phyloP scores from a whole-genome alignment of 2,113 vertebrate species.

The Taurulus bubalis region DNA sequence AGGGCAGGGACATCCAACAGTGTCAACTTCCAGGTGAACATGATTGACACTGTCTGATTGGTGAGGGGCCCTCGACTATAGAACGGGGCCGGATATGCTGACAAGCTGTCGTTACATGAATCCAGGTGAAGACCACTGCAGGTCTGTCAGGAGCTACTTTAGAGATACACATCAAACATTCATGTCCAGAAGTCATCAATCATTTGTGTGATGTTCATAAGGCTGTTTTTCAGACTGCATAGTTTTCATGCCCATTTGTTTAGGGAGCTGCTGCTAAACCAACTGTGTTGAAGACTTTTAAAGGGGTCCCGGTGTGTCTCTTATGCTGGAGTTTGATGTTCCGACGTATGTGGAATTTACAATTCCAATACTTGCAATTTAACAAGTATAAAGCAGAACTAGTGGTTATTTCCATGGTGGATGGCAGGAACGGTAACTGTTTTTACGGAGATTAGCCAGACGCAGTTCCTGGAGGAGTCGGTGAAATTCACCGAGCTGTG shows the following conservation, averaged over 20 bases:
- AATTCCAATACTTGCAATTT: too few species aligned
- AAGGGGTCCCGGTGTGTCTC: conserved; percentile 1
- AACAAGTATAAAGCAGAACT: too few species aligned
- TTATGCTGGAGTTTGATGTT: too few species aligned
- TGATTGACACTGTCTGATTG: conserved; percentile 54
- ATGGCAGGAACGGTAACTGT: too few species aligned
- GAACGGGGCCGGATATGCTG: conserved; percentile 32
- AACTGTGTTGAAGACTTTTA: conserved; percentile 6
- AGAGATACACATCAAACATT: conserved; percentile 26
- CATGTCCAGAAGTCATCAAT: conserved; percentile 43
- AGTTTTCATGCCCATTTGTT: conserved; percentile 1
- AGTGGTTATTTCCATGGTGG: too few species aligned
- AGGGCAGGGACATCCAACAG: conserved; percentile 32
- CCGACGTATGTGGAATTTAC: too few species aligned
- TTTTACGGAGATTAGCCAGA: too few species aligned
- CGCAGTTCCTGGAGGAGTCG: too few species aligned
- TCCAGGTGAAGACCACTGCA: conserved; percentile 10
- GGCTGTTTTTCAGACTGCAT: conserved; percentile 13
- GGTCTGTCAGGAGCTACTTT: conserved; percentile 18
- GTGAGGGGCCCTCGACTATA: conserved; percentile 39
- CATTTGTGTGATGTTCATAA: conserved; percentile 16
- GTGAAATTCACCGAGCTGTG: too few species aligned
- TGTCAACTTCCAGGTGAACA: conserved; percentile 57
- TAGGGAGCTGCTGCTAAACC: neutral
- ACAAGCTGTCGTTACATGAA: conserved; percentile 38